Percentiles rank a stretch among this genome's conserved stretches.
These are phyloP conservation scores for Bambusicola thoracicus DNA, from an alignment of 2,113 vertebrate species.

Conservation along the genomic window DNA sequence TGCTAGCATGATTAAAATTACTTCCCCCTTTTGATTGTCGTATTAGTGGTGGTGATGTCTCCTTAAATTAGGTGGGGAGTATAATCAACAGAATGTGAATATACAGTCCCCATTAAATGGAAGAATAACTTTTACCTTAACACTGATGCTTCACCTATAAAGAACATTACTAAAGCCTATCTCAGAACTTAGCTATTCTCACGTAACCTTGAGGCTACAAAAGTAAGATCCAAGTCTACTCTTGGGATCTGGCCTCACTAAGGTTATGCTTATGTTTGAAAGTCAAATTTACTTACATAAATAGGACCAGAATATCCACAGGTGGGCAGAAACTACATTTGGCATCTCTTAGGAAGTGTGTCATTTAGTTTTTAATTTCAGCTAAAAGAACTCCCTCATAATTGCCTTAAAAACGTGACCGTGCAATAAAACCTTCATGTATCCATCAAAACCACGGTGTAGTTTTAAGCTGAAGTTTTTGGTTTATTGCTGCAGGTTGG, in stretches of 20 bases:
- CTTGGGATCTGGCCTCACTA: not conserved
- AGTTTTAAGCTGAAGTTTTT: not conserved
- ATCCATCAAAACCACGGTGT: not conserved
- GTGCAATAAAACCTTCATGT: not conserved
- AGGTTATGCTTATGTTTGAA: not conserved
- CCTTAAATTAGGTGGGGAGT: not conserved
- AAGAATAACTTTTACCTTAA: not conserved
- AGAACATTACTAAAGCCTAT: not conserved
- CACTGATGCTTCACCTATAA: not conserved
- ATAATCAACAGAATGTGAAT: not conserved
- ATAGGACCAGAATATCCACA: not conserved
- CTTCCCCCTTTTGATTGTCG: not conserved
- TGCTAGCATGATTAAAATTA: not conserved
- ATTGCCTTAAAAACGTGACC: not conserved
- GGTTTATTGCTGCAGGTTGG: not conserved
- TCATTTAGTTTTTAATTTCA: not conserved
- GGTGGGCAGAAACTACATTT: not conserved
- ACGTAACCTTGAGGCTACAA: not conserved
- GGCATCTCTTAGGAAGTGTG: not conserved
- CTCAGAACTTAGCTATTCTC: not conserved
- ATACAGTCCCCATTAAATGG: not conserved
- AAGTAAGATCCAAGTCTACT: not conserved
- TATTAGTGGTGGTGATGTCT: not conserved
- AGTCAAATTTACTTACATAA: not conserved
- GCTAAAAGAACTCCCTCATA: not conserved